Percentiles rank a stretch among this genome's conserved stretches.
phyloP scores from a whole-genome alignment of 2,113 vertebrate genomes.

The Tichodroma muraria region DNA sequence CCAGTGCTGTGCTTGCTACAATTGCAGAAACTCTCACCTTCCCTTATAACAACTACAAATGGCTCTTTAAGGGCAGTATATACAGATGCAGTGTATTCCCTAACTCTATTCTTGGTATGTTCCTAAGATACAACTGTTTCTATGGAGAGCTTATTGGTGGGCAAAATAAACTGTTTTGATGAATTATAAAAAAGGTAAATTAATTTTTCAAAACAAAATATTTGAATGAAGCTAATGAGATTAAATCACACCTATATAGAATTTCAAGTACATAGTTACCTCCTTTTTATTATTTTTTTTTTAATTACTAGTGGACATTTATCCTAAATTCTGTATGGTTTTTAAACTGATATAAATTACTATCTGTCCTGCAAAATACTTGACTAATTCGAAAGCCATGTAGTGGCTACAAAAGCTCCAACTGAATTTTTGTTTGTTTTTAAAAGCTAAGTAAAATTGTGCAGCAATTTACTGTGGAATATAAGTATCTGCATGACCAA shows the following conservation, averaged over 20 bases:
- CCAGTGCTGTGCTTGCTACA: neutral
- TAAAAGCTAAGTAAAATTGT: neutral
- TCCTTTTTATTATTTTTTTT: neutral
- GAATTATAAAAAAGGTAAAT: constrained; percentile 10
- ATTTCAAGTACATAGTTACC: neutral
- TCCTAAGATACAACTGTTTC: constrained; percentile 65
- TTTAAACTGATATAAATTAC: neutral
- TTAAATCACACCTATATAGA: neutral
- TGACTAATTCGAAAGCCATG: neutral
- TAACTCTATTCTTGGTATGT: constrained; percentile 38
- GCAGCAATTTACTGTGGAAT: neutral
- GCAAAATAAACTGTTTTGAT: constrained; percentile 29
- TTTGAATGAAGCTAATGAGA: neutral
- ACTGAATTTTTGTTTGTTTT: neutral
- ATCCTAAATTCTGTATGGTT: neutral
- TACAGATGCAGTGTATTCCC: neutral
- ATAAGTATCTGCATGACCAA: neutral
- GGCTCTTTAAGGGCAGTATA: neutral
- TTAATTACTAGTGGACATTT: neutral
- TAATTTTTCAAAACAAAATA: constrained; percentile 8
- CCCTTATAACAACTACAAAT: neutral
- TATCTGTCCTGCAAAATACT: neutral
- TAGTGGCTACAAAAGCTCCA: neutral
- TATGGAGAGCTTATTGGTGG: constrained; percentile 46
- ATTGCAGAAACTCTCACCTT: neutral